Conservation (phyloP, 2,113 vertebrate species). For the Corydoras maculifer region DNA sequence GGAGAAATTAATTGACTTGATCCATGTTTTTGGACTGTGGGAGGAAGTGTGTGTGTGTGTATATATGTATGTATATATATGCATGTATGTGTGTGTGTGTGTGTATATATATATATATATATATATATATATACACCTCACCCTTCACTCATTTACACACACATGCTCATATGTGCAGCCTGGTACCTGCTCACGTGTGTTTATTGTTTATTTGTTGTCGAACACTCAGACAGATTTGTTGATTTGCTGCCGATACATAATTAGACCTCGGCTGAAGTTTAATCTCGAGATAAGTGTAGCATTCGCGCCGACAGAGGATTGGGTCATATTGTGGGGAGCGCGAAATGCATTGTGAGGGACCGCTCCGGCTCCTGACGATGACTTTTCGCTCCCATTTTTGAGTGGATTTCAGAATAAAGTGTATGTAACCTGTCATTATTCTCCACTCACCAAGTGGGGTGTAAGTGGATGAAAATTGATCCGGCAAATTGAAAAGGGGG, state of each 20-base stretch:
- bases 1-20: no score
- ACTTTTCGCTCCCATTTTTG: conserved; percentile 64
- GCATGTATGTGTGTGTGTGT: no score
- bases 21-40: no score
- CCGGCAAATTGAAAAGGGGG: conserved; percentile 84
- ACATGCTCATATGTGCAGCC: conserved; percentile 12
- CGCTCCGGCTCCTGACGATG: conserved; percentile 68
- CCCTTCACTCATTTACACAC: not conserved
- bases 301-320: conserved; percentile 72
- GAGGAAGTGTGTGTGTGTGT: no score
- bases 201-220: conserved; percentile 45
- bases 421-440: conserved; percentile 89
- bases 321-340: conserved; percentile 69
- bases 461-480: conserved; percentile 92
- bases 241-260: conserved; percentile 72
- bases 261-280: conserved; percentile 76
- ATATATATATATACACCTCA: no score
- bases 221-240: conserved; percentile 50
- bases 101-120: no score
- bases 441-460: conserved; percentile 80
- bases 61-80: no score
- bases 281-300: conserved; percentile 80
- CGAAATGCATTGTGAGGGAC: conserved; percentile 26
- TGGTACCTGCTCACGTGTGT: conserved; percentile 19
- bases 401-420: conserved; percentile 91